Base-by-base conservation (phyloP, 2,888 invertebrate species). In the Tenthredo distinguenda region DNA sequence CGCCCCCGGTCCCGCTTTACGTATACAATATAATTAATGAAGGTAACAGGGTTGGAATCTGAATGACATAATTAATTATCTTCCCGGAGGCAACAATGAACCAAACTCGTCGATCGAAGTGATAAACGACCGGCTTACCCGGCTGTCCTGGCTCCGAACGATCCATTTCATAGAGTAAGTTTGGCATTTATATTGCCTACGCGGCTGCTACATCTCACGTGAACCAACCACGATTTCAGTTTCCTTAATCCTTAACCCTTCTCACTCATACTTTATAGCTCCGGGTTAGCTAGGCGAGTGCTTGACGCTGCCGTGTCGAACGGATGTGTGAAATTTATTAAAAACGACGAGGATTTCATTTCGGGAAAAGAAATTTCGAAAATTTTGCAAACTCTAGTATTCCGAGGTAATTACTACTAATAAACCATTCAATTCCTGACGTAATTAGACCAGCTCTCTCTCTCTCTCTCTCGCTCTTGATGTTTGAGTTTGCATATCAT, bases 101-200 rank as follows among this genome's bases (percentile, higher is more conserved):
- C 83, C 83, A 68, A 50, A 83, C 65, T 83, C 68, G 34, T 84
- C 74, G 71, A 79, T 84, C 87, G 84, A 58, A 85, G 86, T 89
- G 89, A 90, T 89, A 87, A 87, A 90, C 87, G 89, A 89, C 87
- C 87, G 79, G 86, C 87, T 87, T 87, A 86, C 86, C 81, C 87
- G 82, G 85, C 88, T 86, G 85, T 88, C 87, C 85, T 84, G 72
- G 68, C 74, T 82, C 81, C 87, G 86, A 87, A 87, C 87, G 87
- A 90, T 89, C 89, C 89, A 90, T 90, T 90, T 86, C 77, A 82
- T 43, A 74, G 43, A 74, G 74, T 74, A 74, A 74, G 74, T 74
- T 74, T 43, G 74, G 74, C 74, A 74, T 74, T 74, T 43, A 74
- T 43, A 74, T 74, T 74, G 43, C 74, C 26, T 21, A 43, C 40